Base-by-base conservation (phyloP, 2,888 invertebrate species). In the Xanthorhoe spadicearia region DNA sequence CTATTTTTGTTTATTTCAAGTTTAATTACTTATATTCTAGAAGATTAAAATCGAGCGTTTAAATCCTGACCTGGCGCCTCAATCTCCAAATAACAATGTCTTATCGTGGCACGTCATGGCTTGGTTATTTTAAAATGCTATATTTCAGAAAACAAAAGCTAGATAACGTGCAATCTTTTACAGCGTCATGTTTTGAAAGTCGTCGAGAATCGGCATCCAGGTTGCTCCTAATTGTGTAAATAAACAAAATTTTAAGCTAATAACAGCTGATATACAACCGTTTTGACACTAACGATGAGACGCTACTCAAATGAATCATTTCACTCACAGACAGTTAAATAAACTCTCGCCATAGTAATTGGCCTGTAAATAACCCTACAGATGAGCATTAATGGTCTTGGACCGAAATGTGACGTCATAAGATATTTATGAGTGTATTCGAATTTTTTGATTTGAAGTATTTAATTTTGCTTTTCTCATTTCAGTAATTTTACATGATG, bases 361-460 rank as follows among this genome's bases (percentile, higher is more conserved):
- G 90, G 87, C 81, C 84, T 78, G 86, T 90, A 90, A 89, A 90
- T 90, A 90, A 86, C 77, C 79, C 67, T 71, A 80, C 79, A 87
- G 87, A 86, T 89, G 85, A 88, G 83, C 85, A 77, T 85, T 88
- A 87, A 88, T 88, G 87, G 87, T 81, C 77, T 57, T 72, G 76
- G 73, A 77, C 76, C 77, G 69, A 78, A 77, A 75, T 80, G 80
- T 79, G 83, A 85, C 83, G 85, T 86, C 81, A 83, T 84, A 83
- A 87, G 76, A 79, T 85, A 84, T 88, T 88, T 87, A 88, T 86
- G 87, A 67, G 64, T 74, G 71, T 76, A 77, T 84, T 86, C 78
- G 77, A 72, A 74, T 77, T 58, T 58, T 51, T 66, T 59, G 18
- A 10, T 38, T 59, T 17, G 19, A 64, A 55, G 13, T 43, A 43